Evolutionary conservation across 1,140 invertebrate species (phyloP), one percentile per base, ranked within the genome.

Genomic region (Pogonus chalceus): DNA sequence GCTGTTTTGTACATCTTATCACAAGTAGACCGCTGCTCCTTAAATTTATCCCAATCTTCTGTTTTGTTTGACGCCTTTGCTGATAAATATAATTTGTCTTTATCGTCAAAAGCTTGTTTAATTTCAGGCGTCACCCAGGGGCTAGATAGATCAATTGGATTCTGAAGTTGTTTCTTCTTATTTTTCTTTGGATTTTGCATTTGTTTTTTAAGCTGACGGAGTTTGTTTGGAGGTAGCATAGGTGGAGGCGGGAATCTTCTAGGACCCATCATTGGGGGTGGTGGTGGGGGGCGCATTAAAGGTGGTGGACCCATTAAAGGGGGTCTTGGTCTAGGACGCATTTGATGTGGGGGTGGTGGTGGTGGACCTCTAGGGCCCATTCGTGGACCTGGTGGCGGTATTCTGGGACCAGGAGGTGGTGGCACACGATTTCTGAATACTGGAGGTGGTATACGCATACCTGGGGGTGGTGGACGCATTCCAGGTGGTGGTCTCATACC

Each of bases 121-220:
- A 71, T 62, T 18, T 64, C 61, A 1, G 63, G 62, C 7, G 62
- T 69, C 1, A 71, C 65, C 66, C 66, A 71, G 14, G 66, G 62
- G 55, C 67, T 64, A 4, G 57, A 60, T 51, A 70, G 53, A 60
- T 71, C 66, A 12, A 66, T 51, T 26, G 62, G 61, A 46, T 64
- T 65, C 20, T 61, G 53, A 47, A 52, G 57, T 12, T 56, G 49
- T 21, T 56, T 59, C 37, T 60, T 62, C 23, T 51, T 51, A 23
- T 26, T 26, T 23, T 55, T 46, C 60, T 64, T 66, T 43, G 66
- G 66, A 12, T 65, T 59, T 20, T 66, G 56, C 56, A 60, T 65
- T 22, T 62, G 60, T 47, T 60, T 60, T 18, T 57, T 52, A 12
- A 59, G 54, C 9, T 58, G 51, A 35, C 52, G 20, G 21, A 62